These are phyloP conservation scores for Mohoua ochrocephala DNA, from an alignment of 2,113 vertebrate species.

Conservation along the genomic window DNA sequence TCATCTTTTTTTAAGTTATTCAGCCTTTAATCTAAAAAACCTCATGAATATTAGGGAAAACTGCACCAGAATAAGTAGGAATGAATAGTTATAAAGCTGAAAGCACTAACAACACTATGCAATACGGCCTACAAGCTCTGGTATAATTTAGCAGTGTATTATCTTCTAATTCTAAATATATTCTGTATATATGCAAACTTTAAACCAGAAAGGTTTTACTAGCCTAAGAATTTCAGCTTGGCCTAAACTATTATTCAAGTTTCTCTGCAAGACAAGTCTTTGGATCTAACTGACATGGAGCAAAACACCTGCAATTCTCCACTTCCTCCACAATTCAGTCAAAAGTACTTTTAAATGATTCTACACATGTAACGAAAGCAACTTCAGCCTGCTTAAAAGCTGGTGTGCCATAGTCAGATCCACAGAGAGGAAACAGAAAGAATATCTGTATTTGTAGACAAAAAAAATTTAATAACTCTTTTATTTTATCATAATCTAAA, in stretches of 20 bases:
- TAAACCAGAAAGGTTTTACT: neutral
- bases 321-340: neutral
- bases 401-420: neutral
- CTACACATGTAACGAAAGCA: neutral
- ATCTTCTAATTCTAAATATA: neutral
- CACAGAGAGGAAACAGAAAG: neutral
- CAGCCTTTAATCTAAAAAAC: neutral
- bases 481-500: neutral
- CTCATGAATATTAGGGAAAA: neutral
- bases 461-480: fast-evolving
- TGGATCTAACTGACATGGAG: neutral
- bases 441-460: neutral
- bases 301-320: neutral
- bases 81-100: neutral
- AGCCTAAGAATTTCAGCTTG: neutral
- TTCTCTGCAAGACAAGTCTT: neutral
- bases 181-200: neutral
- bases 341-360: neutral
- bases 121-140: neutral
- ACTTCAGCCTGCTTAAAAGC: neutral
- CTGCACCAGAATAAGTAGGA: neutral
- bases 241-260: neutral
- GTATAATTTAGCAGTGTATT: neutral
- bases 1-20: neutral
- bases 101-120: neutral